Percentiles rank a stretch among this genome's conserved stretches.
Conservation (phyloP, 2,797 vertebrate species). For the Oreonectes daqikongensis region DNA sequence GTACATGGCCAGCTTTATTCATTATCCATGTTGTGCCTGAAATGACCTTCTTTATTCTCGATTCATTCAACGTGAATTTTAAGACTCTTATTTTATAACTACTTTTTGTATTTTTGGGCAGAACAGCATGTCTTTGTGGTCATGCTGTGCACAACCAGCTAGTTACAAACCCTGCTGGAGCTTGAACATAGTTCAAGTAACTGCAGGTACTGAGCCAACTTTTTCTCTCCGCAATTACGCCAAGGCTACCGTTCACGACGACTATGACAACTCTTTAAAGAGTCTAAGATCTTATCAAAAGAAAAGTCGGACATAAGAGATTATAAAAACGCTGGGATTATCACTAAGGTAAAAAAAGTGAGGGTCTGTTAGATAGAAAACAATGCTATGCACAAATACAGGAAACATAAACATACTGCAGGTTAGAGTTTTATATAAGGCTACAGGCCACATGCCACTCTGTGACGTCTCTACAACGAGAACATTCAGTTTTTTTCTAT, state of each 20-base stretch:
- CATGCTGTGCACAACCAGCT: not conserved
- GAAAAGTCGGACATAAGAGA: not conserved
- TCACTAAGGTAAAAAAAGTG: not conserved
- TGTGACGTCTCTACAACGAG: not conserved
- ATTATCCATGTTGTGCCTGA: not conserved
- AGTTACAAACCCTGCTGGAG: not conserved
- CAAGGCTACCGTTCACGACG: slow-evolving; percentile 1
- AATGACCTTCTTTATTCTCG: not conserved
- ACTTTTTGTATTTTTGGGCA: not conserved
- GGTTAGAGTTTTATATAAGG: not conserved
- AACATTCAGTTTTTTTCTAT: not conserved
- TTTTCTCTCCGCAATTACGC: not conserved
- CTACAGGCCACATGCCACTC: not conserved
- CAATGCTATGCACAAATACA: slow-evolving; percentile 1
- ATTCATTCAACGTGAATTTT: not conserved
- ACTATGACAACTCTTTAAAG: slow-evolving; percentile 1
- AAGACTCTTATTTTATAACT: not conserved
- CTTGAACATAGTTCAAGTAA: slow-evolving; percentile 1
- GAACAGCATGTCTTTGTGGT: not conserved
- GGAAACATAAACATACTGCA: not conserved
- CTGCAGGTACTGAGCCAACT: not conserved
- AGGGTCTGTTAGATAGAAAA: not conserved
- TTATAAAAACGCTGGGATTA: slow-evolving; percentile 8
- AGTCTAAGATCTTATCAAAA: slow-evolving; percentile 2
- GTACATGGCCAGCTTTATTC: too few species aligned